Percentiles rank a stretch among this genome's conserved stretches.
Evolutionary conservation across 2,888 invertebrate genomes (phyloP).

Genomic region (Anthophora plumipes): DNA sequence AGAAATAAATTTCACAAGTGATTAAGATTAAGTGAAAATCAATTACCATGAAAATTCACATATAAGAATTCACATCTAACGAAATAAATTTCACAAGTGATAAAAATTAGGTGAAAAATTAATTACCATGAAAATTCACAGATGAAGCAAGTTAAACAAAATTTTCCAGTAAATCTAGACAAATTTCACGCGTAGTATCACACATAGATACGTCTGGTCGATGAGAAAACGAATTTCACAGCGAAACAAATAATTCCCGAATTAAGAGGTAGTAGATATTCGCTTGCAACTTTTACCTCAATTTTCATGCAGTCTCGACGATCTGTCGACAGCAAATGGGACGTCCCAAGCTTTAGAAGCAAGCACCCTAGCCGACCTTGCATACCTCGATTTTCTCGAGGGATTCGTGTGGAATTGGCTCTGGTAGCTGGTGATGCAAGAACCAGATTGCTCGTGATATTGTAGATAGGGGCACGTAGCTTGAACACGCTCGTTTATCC

Average conservation of each 20-base stretch:
- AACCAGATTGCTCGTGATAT: conserved; percentile 42
- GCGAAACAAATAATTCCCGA: neutral
- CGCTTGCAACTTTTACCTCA: neutral
- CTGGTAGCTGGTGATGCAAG: conserved; percentile 10
- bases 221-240: neutral
- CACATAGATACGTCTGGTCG: no score
- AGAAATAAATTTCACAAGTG: no score
- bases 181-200: no score
- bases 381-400: conserved; percentile 32
- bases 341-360: neutral
- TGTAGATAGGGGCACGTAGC: conserved; percentile 15
- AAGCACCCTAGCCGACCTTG: neutral
- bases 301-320: neutral
- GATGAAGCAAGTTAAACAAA: no score
- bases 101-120: no score
- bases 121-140: no score
- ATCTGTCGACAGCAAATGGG: conserved; percentile 26
- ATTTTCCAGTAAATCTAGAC: no score
- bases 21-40: no score
- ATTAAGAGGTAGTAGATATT: neutral
- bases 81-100: no score
- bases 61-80: no score
- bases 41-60: no score
- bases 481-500: conserved; percentile 3
- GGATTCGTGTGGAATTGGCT: conserved; percentile 36